A percentile compares a stretch with the other conserved stretches of the same genome.
Conservation (phyloP, 2,797 vertebrate species). For the Pseudochaenichthys georgianus region DNA sequence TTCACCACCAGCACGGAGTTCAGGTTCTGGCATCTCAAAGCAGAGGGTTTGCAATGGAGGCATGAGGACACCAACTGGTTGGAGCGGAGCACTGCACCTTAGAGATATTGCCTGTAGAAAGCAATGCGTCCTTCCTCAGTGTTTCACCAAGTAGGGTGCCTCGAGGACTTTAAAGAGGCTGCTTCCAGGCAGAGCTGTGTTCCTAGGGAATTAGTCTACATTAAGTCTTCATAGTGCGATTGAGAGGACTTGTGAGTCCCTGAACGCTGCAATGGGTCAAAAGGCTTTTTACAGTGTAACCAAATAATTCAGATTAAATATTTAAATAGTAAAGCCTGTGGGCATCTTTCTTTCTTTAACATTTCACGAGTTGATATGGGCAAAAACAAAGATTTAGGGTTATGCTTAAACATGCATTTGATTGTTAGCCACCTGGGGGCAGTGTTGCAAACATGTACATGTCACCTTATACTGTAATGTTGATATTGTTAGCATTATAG, state of each 20-base stretch:
- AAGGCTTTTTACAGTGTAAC: background rate
- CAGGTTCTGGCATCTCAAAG: background rate
- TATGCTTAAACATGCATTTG: background rate
- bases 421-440: background rate
- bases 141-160: slow-evolving; percentile 1
- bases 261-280: background rate
- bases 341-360: background rate
- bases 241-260: background rate
- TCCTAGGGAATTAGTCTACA: background rate
- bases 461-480: background rate
- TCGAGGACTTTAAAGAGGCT: slow-evolving; percentile 10
- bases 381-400: slow-evolving; percentile 1
- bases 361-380: background rate
- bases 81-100: slow-evolving; percentile 38
- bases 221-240: background rate
- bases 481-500: background rate
- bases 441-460: background rate
- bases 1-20: slow-evolving; percentile 52
- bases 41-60: slow-evolving; percentile 60
- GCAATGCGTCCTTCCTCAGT: slow-evolving; percentile 2
- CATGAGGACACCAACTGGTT: slow-evolving; percentile 78
- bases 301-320: background rate
- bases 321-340: background rate
- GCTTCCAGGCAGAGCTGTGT: slow-evolving; percentile 10
- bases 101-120: background rate